Conservation (phyloP, 2,888 invertebrate genomes). For the Plagiodera versicolora region DNA sequence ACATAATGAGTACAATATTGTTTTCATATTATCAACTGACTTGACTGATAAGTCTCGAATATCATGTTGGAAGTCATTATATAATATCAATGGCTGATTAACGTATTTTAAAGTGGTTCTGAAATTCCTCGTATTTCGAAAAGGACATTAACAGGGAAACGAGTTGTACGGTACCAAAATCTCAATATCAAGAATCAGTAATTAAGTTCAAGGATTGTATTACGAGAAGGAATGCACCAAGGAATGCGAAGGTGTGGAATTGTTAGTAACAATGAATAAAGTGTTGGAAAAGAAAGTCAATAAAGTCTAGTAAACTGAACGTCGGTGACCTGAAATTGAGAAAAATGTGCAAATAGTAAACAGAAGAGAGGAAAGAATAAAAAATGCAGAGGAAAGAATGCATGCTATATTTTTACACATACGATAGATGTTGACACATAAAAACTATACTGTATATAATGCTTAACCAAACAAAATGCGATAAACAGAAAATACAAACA, state of each 20-base stretch:
- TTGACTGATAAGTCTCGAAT: no score
- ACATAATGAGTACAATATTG: no score
- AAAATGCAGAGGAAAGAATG: slow-evolving; percentile 37
- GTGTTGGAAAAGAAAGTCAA: slow-evolving; percentile 25
- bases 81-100: no score
- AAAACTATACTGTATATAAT: slow-evolving; percentile 27
- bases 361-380: slow-evolving; percentile 39
- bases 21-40: no score
- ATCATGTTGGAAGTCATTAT: no score
- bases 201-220: no score
- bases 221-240: background rate
- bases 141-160: no score
- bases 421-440: slow-evolving; percentile 21
- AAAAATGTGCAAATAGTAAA: slow-evolving; percentile 49
- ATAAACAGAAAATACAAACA: background rate
- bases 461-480: slow-evolving; percentile 16
- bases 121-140: no score
- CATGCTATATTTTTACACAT: slow-evolving; percentile 45
- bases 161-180: background rate
- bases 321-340: slow-evolving; percentile 67
- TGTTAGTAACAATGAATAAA: slow-evolving; percentile 23
- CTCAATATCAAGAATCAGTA: background rate
- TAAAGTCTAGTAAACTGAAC: slow-evolving; percentile 62
- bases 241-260: slow-evolving; percentile 13
- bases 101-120: no score